These are phyloP conservation scores for Anabas testudineus DNA, from an alignment of 2,797 vertebrate species.

Conservation along the genomic window DNA sequence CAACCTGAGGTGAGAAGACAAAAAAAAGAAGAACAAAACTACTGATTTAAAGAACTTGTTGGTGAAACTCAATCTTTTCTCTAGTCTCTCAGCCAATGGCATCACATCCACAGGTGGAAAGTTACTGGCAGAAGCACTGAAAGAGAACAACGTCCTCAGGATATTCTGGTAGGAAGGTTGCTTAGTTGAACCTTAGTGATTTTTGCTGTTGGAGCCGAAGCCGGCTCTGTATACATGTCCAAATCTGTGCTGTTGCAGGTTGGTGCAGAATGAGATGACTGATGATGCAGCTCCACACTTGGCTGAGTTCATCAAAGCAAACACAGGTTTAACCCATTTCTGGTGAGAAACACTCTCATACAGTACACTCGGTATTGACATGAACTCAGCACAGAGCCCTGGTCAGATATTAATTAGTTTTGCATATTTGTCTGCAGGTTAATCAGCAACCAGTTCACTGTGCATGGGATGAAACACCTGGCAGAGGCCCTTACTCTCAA, in stretches of 20 bases:
- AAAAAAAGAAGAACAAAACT: background rate
- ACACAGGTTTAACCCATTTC: constrained; percentile 88
- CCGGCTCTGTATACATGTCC: background rate
- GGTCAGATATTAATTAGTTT: constrained; percentile 8
- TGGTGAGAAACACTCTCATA: constrained; percentile 82
- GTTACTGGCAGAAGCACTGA: constrained; percentile 88
- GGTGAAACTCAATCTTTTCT: background rate
- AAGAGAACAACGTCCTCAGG: constrained; percentile 84
- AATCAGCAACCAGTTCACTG: constrained; percentile 90
- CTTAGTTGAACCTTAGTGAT: background rate
- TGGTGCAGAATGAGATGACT: constrained; percentile 91
- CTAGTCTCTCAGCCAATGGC: constrained; percentile 91
- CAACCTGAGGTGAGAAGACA: constrained; percentile 88
- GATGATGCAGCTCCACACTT: constrained; percentile 89
- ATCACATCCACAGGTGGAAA: constrained; percentile 90
- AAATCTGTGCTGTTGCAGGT: constrained; percentile 78
- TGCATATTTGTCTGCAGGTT: constrained; percentile 84
- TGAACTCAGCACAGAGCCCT: background rate
- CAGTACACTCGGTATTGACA: background rate
- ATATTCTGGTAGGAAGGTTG: constrained; percentile 89
- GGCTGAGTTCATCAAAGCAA: constrained; percentile 87
- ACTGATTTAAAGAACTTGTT: background rate
- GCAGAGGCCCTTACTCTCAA: constrained; percentile 86
- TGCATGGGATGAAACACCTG: constrained; percentile 83
- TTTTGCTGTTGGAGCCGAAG: background rate